Base-by-base conservation (phyloP, 2,888 invertebrate genomes). In the Harmothoe impar region DNA sequence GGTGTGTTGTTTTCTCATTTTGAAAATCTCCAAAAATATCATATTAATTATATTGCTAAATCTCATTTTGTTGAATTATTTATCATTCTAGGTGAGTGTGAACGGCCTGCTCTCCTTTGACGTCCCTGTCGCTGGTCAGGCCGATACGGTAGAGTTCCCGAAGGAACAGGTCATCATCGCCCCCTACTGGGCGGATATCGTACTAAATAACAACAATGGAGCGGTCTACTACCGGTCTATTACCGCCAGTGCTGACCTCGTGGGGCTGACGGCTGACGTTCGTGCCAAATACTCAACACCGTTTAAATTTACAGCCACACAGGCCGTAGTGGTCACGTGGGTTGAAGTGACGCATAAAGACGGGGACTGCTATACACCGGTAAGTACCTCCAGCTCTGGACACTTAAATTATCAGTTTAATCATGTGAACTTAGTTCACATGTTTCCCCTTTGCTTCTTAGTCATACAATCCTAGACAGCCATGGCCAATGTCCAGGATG, bases 251-350 rank as follows among this genome's bases (percentile, higher is more conserved):
- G 31, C 77, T 10, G 5, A 15, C 15, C 43, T 33, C n/a, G 17
- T 0, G 81, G 3, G 1, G 81, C 35, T 43, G 23, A 35, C 35
- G 17, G 33, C 0, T 12, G 25, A 81, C 1, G 23, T 81, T 0
- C 15, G 43, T 1, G 0, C 35, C 5, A 43, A 81, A 10, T 81
- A 33, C 43, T 15, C 35, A 33, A 81, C 81, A 17, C 81, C 81
- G n/a, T n/a, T 81, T 20, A 43, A 3, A 17, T 81, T 81, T n/a
- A 43, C 81, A 1, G 81, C 81, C 81, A 20, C 33, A 17, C n/a
- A 35, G 23, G 81, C 81, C 20, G 81, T 81, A 17, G 81, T 81
- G 20, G 81, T 81, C 35, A 81, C 81, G 3, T 81, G 81, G 81
- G 33, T 35, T 0, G 35, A 43, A 0, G 81, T 81, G 10, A 43